These are phyloP conservation scores for Dasyprocta punctata DNA, from an alignment of 2,113 vertebrate genomes.

Conservation along the genomic window DNA sequence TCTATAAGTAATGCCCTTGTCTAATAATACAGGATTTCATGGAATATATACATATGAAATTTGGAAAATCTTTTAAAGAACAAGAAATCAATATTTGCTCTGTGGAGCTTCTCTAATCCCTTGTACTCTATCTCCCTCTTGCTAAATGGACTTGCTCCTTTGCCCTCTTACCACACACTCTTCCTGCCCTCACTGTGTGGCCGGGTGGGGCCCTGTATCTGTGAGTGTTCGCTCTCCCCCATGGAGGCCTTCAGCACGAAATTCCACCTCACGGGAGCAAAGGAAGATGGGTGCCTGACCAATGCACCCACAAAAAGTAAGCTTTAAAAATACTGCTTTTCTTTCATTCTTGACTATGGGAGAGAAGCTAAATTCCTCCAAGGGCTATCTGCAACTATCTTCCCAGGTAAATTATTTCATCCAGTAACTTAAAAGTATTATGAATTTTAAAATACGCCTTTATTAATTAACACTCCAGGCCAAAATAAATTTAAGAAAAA, in stretches of 20 bases:
- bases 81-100: slow-evolving; percentile 1
- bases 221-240: not conserved
- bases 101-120: not conserved
- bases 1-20: not conserved
- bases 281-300: not conserved
- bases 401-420: slow-evolving; percentile 45
- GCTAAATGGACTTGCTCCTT: not conserved
- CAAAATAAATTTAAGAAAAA: slow-evolving; percentile 1
- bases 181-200: not conserved
- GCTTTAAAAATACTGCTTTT: not conserved
- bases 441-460: not conserved
- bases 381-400: not conserved
- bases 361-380: slow-evolving; percentile 9
- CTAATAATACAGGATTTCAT: not conserved
- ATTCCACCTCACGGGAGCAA: not conserved
- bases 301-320: not conserved
- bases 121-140: not conserved
- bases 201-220: too few species aligned
- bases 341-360: slow-evolving; percentile 12
- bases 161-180: too few species aligned
- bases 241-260: not conserved
- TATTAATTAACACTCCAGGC: not conserved
- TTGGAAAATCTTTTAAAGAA: slow-evolving; percentile 12
- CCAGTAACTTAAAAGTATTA: not conserved
- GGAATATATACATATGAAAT: not conserved